These are phyloP conservation scores for Anguilla anguilla DNA, from an alignment of 2,797 vertebrate species.

Conservation along the genomic window DNA sequence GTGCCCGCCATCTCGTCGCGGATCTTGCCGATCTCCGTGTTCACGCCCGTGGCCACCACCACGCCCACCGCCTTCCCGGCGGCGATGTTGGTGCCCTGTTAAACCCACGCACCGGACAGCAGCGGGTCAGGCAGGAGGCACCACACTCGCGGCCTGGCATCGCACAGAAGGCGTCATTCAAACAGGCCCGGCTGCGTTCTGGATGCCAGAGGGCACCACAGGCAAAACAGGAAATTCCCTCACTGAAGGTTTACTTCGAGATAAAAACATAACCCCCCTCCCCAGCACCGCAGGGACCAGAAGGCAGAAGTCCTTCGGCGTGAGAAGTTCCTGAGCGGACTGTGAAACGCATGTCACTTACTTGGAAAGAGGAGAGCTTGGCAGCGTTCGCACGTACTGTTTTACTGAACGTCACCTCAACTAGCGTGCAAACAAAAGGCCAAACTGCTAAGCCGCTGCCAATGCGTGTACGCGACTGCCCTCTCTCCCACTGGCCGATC, in stretches of 20 bases:
- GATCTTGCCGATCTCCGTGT: slow-evolving; percentile 97
- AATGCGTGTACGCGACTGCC: neutral
- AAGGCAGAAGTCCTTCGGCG: neutral
- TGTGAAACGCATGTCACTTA: neutral
- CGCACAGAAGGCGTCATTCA: neutral
- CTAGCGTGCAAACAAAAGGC: neutral
- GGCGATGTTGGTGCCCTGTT: slow-evolving; percentile 94
- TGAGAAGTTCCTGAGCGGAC: neutral
- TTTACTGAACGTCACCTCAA: neutral
- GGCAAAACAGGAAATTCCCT: neutral
- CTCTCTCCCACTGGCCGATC: neutral
- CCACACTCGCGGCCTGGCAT: neutral
- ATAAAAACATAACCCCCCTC: neutral
- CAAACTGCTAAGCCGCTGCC: neutral
- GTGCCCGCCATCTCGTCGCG: slow-evolving; percentile 97
- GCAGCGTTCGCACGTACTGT: neutral
- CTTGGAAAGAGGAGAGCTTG: neutral
- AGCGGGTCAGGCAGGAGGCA: neutral
- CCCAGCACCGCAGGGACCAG: neutral
- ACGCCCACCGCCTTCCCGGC: slow-evolving; percentile 96
- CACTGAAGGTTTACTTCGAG: neutral
- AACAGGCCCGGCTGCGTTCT: neutral
- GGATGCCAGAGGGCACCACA: neutral
- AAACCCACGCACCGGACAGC: neutral
- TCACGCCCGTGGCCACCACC: slow-evolving; percentile 90